Evolutionary conservation across 2,888 invertebrate genomes (phyloP).

Genomic region (Creontiades dilutus): DNA sequence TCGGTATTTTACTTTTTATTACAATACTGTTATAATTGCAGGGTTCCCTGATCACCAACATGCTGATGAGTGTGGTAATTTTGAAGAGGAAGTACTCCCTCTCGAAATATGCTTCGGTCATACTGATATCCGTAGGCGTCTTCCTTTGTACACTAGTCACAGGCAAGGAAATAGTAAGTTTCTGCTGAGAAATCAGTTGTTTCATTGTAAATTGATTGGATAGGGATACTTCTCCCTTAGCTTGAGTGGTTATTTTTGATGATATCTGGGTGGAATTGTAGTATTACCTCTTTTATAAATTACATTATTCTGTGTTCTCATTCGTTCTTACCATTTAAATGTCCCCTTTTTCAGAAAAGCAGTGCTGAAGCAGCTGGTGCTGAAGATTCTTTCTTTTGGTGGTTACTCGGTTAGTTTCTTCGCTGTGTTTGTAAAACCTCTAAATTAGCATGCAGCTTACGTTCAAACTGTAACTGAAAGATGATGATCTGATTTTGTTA

Average conservation of each 20-base stretch:
- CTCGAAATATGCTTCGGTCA: conserved; percentile 93
- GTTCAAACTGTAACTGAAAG: no score
- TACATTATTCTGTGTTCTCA: no score
- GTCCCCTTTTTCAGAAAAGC: conserved; percentile 50
- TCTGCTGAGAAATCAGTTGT: neutral
- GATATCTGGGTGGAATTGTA: no score
- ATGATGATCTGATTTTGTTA: no score
- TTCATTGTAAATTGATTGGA: no score
- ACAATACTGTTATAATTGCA: conserved; percentile 78
- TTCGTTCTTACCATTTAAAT: neutral
- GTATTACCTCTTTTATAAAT: no score
- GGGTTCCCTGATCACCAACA: conserved; percentile 97
- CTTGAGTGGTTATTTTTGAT: no score
- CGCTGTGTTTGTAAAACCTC: no score
- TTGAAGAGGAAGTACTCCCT: conserved; percentile 89
- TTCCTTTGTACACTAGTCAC: conserved; percentile 94
- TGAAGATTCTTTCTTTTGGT: conserved; percentile 80
- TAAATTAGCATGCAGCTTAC: no score
- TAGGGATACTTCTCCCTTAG: no score
- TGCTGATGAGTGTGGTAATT: conserved; percentile 95
- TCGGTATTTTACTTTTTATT: no score
- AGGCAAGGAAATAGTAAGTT: conserved; percentile 82
- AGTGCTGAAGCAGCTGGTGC: conserved; percentile 39
- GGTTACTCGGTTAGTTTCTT: conserved; percentile 80
- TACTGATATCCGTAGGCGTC: conserved; percentile 96